These are phyloP conservation scores for Chinchilla lanigera DNA, from an alignment of 2,113 vertebrate species.

Conservation along the genomic window DNA sequence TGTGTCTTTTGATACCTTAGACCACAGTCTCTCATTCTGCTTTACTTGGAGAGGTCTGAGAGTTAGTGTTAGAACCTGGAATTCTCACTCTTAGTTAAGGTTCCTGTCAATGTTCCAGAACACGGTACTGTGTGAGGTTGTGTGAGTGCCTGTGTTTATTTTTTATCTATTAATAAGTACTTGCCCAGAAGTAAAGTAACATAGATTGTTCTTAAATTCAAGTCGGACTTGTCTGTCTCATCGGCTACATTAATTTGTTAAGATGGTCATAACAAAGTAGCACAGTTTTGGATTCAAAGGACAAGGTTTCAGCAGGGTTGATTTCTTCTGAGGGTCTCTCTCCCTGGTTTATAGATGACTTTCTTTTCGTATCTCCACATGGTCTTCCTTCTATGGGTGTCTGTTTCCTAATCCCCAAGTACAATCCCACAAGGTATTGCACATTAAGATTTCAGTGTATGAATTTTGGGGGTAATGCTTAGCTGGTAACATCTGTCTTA, in stretches of 20 bases:
- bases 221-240: neutral
- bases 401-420: neutral
- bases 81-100: neutral
- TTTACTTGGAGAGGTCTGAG: neutral
- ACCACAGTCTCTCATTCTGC: neutral
- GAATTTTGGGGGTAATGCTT: neutral
- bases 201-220: neutral
- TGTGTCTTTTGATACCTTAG: neutral
- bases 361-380: neutral
- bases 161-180: neutral
- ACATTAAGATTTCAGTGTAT: neutral
- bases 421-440: neutral
- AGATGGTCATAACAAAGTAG: neutral
- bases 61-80: neutral
- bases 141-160: neutral
- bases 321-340: neutral
- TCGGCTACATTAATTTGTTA: neutral
- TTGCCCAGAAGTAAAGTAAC: neutral
- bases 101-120: neutral
- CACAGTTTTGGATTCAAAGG: neutral
- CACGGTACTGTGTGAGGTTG: neutral
- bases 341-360: neutral
- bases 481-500: neutral
- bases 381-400: neutral
- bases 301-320: neutral